Evolutionary conservation across 2,113 vertebrate species (phyloP).

Genomic region (Myotis yumanensis): DNA sequence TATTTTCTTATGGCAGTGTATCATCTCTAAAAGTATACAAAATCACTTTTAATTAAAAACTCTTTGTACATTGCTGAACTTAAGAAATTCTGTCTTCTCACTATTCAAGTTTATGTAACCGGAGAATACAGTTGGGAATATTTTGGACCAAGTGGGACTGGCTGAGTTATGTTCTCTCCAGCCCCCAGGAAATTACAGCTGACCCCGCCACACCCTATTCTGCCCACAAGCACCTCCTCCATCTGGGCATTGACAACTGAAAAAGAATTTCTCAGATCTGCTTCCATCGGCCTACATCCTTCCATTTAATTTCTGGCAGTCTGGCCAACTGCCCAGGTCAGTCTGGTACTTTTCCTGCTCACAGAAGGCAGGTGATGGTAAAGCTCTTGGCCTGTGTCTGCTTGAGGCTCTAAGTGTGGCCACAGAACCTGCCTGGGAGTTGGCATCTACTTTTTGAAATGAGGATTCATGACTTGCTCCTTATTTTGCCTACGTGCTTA

Average conservation of each 20-base stretch:
- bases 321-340: background rate
- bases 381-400: background rate
- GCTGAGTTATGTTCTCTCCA: background rate
- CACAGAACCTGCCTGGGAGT: background rate
- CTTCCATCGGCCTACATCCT: background rate
- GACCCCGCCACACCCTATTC: background rate
- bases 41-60: conserved; percentile 16
- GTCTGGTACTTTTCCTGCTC: background rate
- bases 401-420: background rate
- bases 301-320: background rate
- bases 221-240: background rate
- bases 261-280: background rate
- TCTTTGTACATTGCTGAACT: background rate
- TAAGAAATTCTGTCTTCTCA: background rate
- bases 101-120: background rate
- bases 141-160: background rate
- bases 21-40: background rate
- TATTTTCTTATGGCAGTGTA: background rate
- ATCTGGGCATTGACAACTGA: background rate
- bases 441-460: background rate
- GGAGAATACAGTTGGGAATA: background rate
- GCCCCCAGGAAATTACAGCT: background rate
- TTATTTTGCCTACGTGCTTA: background rate
- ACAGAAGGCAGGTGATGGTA: background rate
- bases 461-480: background rate